Percentiles rank a stretch among this genome's conserved stretches.
phyloP scores from a whole-genome alignment of 1,140 invertebrate species.

The silkworm (Bombyx mori) region DNA sequence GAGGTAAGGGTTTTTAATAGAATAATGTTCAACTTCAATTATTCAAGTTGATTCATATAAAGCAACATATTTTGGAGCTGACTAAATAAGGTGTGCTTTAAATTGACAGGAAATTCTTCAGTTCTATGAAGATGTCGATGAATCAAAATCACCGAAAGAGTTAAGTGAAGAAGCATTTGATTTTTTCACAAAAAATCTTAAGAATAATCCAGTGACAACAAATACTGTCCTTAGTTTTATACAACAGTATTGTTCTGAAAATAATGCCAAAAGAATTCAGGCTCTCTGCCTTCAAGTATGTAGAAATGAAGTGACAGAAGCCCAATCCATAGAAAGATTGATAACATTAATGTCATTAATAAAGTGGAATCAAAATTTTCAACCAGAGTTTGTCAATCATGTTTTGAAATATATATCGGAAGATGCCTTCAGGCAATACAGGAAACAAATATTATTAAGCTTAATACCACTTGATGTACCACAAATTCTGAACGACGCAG shows the following conservation, averaged over 20 bases:
- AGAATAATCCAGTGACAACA: conserved; percentile 54
- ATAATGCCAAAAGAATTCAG: conserved; percentile 35
- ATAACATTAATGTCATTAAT: conserved; percentile 46
- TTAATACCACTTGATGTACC: conserved; percentile 45
- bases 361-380: conserved; percentile 40
- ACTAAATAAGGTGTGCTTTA: not conserved
- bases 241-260: conserved; percentile 24
- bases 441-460: conserved; percentile 55
- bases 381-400: conserved; percentile 36
- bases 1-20: conserved; percentile 28
- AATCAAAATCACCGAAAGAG: conserved; percentile 32
- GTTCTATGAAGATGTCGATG: conserved; percentile 33
- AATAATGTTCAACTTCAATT: not conserved
- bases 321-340: conserved; percentile 39
- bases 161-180: conserved; percentile 30
- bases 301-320: conserved; percentile 38
- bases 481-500: conserved; percentile 35
- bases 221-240: conserved; percentile 37
- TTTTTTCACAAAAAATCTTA: conserved; percentile 48
- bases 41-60: too few relatives aligned
- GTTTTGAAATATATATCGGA: conserved; percentile 41
- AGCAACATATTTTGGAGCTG: too few relatives aligned
- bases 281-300: conserved; percentile 43
- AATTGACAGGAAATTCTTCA: conserved; percentile 44
- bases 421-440: conserved; percentile 45